Evolutionary conservation across 2,888 invertebrate genomes (phyloP).

Genomic region (Leucozona laternaria): DNA sequence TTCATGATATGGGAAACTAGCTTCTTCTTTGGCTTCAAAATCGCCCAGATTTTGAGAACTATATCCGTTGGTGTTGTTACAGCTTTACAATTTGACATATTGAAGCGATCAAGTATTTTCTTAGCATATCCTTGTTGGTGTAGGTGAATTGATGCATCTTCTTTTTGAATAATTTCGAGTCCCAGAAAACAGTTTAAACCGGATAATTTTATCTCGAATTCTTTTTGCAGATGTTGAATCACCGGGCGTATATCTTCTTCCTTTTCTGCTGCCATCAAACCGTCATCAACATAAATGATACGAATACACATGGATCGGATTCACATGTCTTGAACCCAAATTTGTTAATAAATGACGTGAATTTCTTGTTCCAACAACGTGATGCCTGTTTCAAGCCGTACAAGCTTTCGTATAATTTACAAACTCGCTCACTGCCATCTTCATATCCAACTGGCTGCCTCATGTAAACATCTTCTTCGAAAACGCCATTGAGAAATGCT

Average conservation of each 20-base stretch:
- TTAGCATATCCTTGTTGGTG: neutral
- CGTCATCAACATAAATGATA: constrained; percentile 4
- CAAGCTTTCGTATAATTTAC: no score
- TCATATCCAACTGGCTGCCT: no score
- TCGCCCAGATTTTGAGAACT: neutral
- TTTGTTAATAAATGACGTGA: neutral
- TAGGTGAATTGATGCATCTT: neutral
- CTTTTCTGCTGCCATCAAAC: neutral
- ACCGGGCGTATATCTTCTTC: neutral
- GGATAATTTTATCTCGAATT: neutral
- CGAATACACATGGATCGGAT: neutral
- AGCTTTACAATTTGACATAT: neutral
- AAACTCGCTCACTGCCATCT: no score
- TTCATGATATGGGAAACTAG: neutral
- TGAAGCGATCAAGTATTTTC: neutral
- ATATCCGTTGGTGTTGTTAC: neutral
- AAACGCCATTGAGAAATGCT: no score
- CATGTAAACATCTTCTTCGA: no score
- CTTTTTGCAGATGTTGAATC: neutral
- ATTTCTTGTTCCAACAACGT: neutral
- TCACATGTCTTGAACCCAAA: neutral
- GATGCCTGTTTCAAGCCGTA: neutral
- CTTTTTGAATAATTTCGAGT: neutral
- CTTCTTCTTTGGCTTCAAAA: neutral
- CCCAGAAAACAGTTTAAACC: neutral